Evolutionary conservation across 2,888 invertebrate genomes (phyloP).

Genomic region (Aspidiotus rigidus): DNA sequence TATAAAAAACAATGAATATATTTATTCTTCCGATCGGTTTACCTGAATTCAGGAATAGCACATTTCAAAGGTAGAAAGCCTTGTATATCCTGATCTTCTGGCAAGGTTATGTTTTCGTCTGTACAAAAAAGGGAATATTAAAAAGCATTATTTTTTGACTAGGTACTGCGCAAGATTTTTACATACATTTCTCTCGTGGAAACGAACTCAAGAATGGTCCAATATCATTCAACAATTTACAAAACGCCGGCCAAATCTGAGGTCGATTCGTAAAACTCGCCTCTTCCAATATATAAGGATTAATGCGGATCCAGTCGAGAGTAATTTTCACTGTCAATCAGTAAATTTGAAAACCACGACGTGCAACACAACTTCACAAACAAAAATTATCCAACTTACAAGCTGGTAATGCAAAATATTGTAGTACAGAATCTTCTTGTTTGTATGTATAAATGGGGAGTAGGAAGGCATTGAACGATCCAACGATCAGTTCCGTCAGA

Average conservation of each 20-base stretch:
- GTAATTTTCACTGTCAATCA: constrained; percentile 57
- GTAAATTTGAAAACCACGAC: constrained; percentile 39
- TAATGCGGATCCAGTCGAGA: constrained; percentile 59
- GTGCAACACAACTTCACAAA: background rate
- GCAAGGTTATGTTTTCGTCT: constrained; percentile 59
- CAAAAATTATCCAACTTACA: constrained; percentile 44
- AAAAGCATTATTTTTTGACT: background rate
- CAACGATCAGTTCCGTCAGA: constrained; percentile 55
- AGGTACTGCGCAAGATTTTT: background rate
- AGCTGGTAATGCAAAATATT: constrained; percentile 60
- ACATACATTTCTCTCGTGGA: constrained; percentile 50
- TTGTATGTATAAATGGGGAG: constrained; percentile 62
- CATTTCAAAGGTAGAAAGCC: constrained; percentile 66
- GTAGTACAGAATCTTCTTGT: constrained; percentile 50
- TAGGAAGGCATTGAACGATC: constrained; percentile 57
- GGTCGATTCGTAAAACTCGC: constrained; percentile 50
- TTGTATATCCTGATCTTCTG: constrained; percentile 69
- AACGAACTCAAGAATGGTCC: constrained; percentile 48
- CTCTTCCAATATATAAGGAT: constrained; percentile 49
- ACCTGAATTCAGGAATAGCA: constrained; percentile 49
- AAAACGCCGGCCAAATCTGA: constrained; percentile 71
- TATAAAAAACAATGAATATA: too few relatives aligned
- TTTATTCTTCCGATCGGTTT: background rate
- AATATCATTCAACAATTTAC: constrained; percentile 61
- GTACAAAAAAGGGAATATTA: constrained; percentile 30